Conservation (phyloP, 2,113 vertebrate species). For the Callipepla californica region DNA sequence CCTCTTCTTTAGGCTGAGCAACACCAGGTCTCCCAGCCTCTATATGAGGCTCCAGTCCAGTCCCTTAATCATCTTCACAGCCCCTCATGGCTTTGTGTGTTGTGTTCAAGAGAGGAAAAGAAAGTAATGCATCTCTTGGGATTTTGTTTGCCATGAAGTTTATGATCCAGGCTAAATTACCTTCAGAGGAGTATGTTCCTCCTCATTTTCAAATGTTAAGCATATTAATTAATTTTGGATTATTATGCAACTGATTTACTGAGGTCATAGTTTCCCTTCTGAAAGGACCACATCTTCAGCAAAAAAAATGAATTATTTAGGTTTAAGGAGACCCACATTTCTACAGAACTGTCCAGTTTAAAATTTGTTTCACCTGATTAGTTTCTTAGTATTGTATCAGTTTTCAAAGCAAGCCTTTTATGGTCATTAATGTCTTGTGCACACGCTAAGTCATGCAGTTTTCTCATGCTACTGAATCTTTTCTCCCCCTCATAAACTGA, state of each 20-base stretch:
- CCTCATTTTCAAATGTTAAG: not conserved
- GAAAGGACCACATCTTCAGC: not conserved
- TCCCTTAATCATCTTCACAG: not conserved
- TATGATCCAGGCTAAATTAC: not conserved
- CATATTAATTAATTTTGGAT: not conserved
- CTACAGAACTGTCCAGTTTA: not conserved
- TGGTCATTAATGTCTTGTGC: not conserved
- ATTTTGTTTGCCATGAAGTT: not conserved
- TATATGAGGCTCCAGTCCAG: not conserved
- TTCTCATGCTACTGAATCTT: slow-evolving; percentile 11
- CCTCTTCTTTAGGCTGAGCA: not conserved
- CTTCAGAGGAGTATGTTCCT: not conserved
- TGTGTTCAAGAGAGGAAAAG: not conserved
- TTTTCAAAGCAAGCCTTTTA: not conserved
- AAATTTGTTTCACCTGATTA: not conserved
- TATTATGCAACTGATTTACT: not conserved
- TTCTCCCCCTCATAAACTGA: not conserved
- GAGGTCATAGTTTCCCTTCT: not conserved
- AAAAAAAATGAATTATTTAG: not conserved
- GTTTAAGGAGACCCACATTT: not conserved
- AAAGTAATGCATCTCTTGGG: not conserved
- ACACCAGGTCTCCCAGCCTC: not conserved
- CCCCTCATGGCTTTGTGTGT: not conserved
- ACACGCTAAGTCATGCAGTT: slow-evolving; percentile 10
- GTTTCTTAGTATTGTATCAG: not conserved